Conservation (phyloP, 2,888 invertebrate species). For the Masnerella sp. region DNA sequence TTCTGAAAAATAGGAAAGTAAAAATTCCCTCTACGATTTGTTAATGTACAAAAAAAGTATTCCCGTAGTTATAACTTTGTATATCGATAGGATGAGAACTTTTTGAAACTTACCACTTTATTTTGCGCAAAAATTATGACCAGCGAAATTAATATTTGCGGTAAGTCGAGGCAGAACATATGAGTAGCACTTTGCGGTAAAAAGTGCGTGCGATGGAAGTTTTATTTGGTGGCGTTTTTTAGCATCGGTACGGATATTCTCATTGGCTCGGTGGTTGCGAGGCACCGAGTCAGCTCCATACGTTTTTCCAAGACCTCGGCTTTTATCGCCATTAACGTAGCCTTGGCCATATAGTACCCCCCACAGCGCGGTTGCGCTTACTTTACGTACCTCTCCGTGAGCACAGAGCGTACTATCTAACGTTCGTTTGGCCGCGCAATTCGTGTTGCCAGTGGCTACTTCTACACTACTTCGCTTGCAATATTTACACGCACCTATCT, state of each 20-base stretch:
- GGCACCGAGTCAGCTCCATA: constrained; percentile 41
- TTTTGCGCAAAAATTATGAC: no score
- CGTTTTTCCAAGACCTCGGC: constrained; percentile 48
- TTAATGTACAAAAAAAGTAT: no score
- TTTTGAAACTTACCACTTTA: no score
- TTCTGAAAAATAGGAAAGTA: no score
- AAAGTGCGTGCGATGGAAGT: constrained; percentile 34
- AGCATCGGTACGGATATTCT: constrained; percentile 26
- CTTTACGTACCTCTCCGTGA: constrained; percentile 52
- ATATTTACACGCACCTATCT: constrained; percentile 25
- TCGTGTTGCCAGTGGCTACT: constrained; percentile 34
- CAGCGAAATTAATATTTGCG: no score
- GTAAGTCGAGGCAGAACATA: not conserved
- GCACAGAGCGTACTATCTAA: constrained; percentile 41
- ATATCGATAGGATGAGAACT: no score
- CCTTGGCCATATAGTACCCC: constrained; percentile 49
- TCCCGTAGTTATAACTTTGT: no score
- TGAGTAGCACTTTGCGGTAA: constrained; percentile 12
- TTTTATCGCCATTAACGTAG: constrained; percentile 55
- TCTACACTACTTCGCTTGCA: constrained; percentile 25
- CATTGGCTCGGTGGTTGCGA: constrained; percentile 40
- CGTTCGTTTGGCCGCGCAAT: constrained; percentile 33
- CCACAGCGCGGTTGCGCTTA: constrained; percentile 36
- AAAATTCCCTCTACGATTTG: no score
- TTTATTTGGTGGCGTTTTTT: constrained; percentile 21